Conservation (phyloP, 2,797 vertebrate species). For the Phyllotis vaccarum region DNA sequence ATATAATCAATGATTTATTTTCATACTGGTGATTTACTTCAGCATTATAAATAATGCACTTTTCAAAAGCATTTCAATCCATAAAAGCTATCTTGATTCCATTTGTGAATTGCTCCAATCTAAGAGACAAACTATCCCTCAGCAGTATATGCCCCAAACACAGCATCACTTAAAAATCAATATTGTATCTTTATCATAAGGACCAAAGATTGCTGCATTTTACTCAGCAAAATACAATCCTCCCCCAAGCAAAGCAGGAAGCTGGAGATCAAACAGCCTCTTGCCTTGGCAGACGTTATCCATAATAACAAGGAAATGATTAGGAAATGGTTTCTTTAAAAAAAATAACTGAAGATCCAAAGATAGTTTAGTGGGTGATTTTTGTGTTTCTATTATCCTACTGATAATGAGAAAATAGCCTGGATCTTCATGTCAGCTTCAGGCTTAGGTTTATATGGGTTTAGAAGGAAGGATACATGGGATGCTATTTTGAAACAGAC, state of each 20-base stretch:
- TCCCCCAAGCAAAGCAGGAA: slow-evolving; percentile 40
- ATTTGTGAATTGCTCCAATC: slow-evolving; percentile 77
- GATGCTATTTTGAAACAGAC: slow-evolving; percentile 24
- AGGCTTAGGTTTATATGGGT: not conserved
- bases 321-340: slow-evolving; percentile 24
- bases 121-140: slow-evolving; percentile 57
- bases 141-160: slow-evolving; percentile 64
- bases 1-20: slow-evolving; percentile 64
- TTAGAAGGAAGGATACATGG: not conserved
- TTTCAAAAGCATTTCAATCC: slow-evolving; percentile 71
- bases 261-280: slow-evolving; percentile 55
- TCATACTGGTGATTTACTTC: slow-evolving; percentile 69
- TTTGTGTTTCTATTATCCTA: not conserved
- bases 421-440: not conserved
- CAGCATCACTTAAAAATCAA: slow-evolving; percentile 78
- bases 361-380: slow-evolving; percentile 16
- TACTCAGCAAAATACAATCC: slow-evolving; percentile 66
- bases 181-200: slow-evolving; percentile 34
- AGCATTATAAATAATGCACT: slow-evolving; percentile 66
- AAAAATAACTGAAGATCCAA: not conserved
- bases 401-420: slow-evolving; percentile 33
- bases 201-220: slow-evolving; percentile 61
- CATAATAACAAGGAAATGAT: slow-evolving; percentile 58
- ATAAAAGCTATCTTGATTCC: slow-evolving; percentile 55
- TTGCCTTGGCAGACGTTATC: slow-evolving; percentile 47